Evolutionary conservation across 35 echinoderm and acorn worm species (phyloP), one percentile per base, ranked within the genome.

Genomic region (Anneissia japonica): DNA sequence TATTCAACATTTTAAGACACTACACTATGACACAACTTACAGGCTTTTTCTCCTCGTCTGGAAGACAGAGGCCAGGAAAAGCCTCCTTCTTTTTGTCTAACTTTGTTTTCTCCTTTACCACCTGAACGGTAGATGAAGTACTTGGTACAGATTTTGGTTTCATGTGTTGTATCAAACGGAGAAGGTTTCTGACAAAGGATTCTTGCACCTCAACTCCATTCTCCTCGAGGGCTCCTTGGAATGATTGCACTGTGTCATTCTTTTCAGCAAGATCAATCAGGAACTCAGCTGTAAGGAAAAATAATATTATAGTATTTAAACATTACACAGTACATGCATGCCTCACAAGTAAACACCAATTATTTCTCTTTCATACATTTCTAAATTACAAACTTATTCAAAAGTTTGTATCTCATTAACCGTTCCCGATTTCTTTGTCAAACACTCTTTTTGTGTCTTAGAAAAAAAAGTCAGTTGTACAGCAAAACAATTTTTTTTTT

Each of bases 151-250:
- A 75, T 39, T 90, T 89, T 36, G 96, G 92, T 88, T 89, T 94
- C 96, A 99, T 99, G 73, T 90, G 91, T 39, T 91, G 91, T 74
- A 99, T 99, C 51, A 99, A 83, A 30, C 96, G 81, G 19, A 91
- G 82, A 0, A 99, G 81, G 56, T 99, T 99, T 74, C 77, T 78
- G 45, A 82, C 81, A 74, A 99, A 99, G 0, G 96, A 99, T 12
- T 91, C 92, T 32, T 92, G 96, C 34, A 99, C 91, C 35, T 99
- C 96, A 23, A 86, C 92, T 36, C 92, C 96, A 77, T 99, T 99
- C 41, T 99, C 87, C 37, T 86, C 73, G 0, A 99, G 80, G 16
- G 80, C 96, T 4, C 78, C 72, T 46, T 91, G 88, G 74, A 98
- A 98, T 32, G 29, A 38, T 32, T 98, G 91, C 30, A 91, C 74